Percentiles rank a stretch among this genome's conserved stretches.
Conservation (phyloP, 2,113 vertebrate genomes). For the Astatotilapia flaviijosephi region DNA sequence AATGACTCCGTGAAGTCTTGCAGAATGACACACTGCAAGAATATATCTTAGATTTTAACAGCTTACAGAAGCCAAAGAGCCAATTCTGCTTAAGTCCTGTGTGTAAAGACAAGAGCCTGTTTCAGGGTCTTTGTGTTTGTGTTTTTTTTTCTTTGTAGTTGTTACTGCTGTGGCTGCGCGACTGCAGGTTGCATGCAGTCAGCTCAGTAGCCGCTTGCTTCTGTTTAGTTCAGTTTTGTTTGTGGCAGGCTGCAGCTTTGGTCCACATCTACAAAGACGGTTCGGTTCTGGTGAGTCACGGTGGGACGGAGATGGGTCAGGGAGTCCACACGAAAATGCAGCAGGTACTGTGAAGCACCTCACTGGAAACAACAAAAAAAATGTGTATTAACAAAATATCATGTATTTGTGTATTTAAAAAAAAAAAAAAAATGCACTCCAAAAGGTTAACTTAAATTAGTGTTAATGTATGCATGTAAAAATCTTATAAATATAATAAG, state of each 20-base stretch:
- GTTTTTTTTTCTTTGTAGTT: background rate
- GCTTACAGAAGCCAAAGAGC: background rate
- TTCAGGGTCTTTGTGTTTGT: background rate
- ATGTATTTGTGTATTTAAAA: background rate
- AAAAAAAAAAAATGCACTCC: background rate
- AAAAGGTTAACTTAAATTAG: background rate
- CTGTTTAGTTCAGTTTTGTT: background rate
- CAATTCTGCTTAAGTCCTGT: background rate
- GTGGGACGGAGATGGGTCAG: conserved; percentile 82
- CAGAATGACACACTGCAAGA: background rate
- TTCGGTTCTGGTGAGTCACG: conserved; percentile 78
- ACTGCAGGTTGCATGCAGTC: background rate
- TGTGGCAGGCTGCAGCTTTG: conserved; percentile 74
- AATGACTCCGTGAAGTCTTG: background rate
- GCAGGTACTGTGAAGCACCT: conserved; percentile 21
- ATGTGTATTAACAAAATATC: background rate
- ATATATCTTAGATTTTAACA: background rate
- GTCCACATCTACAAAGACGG: conserved; percentile 83
- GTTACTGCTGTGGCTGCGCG: background rate
- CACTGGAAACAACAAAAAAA: background rate
- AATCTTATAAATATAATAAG: background rate
- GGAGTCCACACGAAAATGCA: conserved; percentile 83
- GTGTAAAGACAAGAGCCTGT: background rate
- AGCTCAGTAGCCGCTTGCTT: background rate
- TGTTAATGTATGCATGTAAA: background rate